phyloP scores from a whole-genome alignment of 2,888 invertebrate species.

The Drosophila parthenogenetica region DNA sequence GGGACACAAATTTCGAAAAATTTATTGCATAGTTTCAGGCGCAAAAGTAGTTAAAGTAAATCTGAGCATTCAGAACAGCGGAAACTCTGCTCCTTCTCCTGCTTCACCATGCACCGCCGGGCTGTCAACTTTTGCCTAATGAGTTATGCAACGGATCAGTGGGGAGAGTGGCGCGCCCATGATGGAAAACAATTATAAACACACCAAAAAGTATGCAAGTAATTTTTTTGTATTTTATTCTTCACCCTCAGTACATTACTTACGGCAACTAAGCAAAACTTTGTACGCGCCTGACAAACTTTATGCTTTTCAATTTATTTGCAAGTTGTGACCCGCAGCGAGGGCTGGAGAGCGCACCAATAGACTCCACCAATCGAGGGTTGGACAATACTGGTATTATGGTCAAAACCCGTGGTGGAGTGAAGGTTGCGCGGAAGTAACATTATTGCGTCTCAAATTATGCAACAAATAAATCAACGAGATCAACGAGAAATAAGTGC shows the following conservation, averaged over 20 bases:
- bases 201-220: conserved; percentile 72
- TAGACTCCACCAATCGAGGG: not conserved
- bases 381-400: conserved; percentile 28
- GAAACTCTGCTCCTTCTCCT: not conserved
- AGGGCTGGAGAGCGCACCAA: conserved; percentile 4
- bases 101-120: not conserved
- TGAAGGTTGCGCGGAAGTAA: not conserved
- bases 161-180: not conserved
- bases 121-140: conserved; percentile 69
- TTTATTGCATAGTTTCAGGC: conserved; percentile 78
- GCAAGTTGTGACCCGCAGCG: conserved; percentile 41
- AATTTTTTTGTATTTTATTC: conserved; percentile 45
- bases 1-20: conserved; percentile 61
- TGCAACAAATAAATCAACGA: conserved; percentile 74
- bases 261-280: conserved; percentile 50
- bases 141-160: conserved; percentile 61
- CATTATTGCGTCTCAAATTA: conserved; percentile 60
- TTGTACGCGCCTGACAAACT: conserved; percentile 63
- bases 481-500: conserved; percentile 62
- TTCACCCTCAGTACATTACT: conserved; percentile 52
- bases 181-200: conserved; percentile 73
- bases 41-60: conserved; percentile 72
- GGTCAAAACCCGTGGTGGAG: conserved; percentile 31
- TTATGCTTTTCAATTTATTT: conserved; percentile 75
- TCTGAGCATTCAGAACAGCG: conserved; percentile 51